phyloP scores from a whole-genome alignment of 1,140 invertebrate genomes.

The Cecropterus lyciades region DNA sequence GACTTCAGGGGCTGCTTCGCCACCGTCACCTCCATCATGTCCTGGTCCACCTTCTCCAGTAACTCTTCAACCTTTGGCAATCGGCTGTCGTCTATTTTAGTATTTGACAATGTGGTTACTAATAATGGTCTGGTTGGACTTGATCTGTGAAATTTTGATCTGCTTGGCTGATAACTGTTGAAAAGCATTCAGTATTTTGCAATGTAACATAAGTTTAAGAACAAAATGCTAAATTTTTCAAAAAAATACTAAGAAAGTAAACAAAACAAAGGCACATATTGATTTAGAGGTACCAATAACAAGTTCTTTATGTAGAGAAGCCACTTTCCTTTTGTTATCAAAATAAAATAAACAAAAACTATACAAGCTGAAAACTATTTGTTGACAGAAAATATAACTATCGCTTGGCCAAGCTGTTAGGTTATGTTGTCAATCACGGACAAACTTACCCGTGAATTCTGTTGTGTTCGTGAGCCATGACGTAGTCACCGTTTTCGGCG shows the following conservation, averaged over 20 bases:
- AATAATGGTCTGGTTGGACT: conserved; percentile 71
- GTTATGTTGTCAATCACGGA: conserved; percentile 49
- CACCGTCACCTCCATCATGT: conserved; percentile 70
- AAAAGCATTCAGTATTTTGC: conserved; percentile 28
- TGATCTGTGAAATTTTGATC: conserved; percentile 67
- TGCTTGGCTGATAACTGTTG: conserved; percentile 67
- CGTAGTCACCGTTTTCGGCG: conserved; percentile 73
- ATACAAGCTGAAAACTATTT: neutral
- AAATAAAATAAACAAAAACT: neutral
- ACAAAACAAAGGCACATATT: neutral
- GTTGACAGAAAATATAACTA: neutral
- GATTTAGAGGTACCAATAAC: neutral
- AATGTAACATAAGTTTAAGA: neutral
- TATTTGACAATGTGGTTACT: conserved; percentile 68
- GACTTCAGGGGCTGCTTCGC: conserved; percentile 76
- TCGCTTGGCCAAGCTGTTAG: conserved; percentile 28
- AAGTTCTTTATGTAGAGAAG: too few species aligned
- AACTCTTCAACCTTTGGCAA: conserved; percentile 79
- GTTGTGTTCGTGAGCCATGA: conserved; percentile 71
- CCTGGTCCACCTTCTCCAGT: conserved; percentile 73
- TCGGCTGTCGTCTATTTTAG: conserved; percentile 68
- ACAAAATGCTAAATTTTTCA: neutral
- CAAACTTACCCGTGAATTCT: conserved; percentile 61
- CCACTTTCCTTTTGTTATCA: neutral
- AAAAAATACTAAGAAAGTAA: neutral